phyloP scores from a whole-genome alignment of 2,797 vertebrate genomes.

The Lophius americanus region DNA sequence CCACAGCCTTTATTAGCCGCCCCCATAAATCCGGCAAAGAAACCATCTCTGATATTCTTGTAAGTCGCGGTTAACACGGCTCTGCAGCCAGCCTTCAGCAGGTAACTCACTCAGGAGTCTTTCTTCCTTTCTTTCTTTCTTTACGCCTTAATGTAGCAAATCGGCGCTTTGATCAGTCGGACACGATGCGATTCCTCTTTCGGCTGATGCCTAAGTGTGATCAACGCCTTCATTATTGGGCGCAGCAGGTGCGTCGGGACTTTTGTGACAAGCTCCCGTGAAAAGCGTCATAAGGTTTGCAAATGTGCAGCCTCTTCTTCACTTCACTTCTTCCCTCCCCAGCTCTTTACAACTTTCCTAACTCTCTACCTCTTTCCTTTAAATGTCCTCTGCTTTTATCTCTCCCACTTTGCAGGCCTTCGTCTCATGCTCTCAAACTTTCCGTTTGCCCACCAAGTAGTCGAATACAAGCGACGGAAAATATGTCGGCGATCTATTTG shows the following conservation, averaged over 20 bases:
- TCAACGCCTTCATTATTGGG: conserved; percentile 28
- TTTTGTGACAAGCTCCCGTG: conserved; percentile 27
- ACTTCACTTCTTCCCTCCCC: conserved; percentile 8
- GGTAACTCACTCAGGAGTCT: too few species aligned
- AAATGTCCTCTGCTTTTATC: background rate
- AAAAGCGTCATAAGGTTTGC: conserved; percentile 36
- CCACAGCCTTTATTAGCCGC: too few species aligned
- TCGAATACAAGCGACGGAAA: conserved; percentile 39
- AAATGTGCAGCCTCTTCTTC: conserved; percentile 8
- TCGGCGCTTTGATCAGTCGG: conserved; percentile 46
- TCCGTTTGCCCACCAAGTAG: conserved; percentile 46
- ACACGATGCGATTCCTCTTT: conserved; percentile 26
- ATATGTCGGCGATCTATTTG: conserved; percentile 44
- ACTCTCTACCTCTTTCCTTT: background rate
- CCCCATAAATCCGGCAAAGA: background rate
- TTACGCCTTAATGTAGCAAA: conserved; percentile 27
- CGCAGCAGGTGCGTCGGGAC: conserved; percentile 30
- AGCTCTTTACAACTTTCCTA: background rate
- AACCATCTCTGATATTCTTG: conserved; percentile 22
- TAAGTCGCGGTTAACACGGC: conserved; percentile 37
- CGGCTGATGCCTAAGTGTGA: conserved; percentile 25
- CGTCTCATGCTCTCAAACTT: conserved; percentile 29
- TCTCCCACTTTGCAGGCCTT: conserved; percentile 1
- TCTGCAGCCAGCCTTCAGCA: conserved; percentile 9
- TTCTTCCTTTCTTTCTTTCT: background rate